Conservation (phyloP, 1,140 invertebrate species). For the Anastatus disparis region DNA sequence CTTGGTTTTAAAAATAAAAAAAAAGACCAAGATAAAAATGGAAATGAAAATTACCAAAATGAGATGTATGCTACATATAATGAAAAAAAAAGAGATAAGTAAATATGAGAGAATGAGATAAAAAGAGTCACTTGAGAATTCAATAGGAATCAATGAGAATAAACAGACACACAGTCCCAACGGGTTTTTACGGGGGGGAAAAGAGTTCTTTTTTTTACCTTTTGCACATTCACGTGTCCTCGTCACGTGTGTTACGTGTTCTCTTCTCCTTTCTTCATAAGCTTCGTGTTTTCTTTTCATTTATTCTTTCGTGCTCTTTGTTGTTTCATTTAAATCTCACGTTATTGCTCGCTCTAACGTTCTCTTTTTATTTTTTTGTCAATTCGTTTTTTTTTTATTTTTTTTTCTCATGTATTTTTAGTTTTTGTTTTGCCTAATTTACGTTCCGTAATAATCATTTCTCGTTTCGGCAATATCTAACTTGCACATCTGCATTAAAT, state of each 20-base stretch:
- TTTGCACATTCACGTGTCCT: constrained; percentile 3
- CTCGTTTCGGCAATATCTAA: too few relatives aligned
- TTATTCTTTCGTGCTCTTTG: too few relatives aligned
- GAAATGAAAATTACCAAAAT: neutral
- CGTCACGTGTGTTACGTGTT: constrained; percentile 11
- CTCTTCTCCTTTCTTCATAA: neutral
- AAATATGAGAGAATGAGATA: neutral
- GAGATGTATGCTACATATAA: neutral
- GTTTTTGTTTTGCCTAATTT: too few relatives aligned
- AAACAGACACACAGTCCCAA: constrained; percentile 18
- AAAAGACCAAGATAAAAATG: neutral
- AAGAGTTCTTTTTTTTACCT: too few relatives aligned
- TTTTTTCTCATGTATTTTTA: too few relatives aligned
- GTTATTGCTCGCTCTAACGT: too few relatives aligned
- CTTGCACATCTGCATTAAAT: too few relatives aligned
- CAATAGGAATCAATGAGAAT: constrained; percentile 34
- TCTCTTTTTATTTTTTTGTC: too few relatives aligned
- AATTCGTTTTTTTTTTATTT: too few relatives aligned
- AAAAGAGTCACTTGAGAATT: constrained; percentile 12
- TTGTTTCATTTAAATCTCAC: too few relatives aligned
- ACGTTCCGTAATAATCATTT: too few relatives aligned
- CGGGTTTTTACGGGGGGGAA: constrained; percentile 14
- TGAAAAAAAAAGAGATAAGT: neutral
- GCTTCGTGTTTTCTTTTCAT: too few relatives aligned
- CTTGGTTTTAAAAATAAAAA: neutral